These are phyloP conservation scores for Eunapius fragilis DNA, from an alignment of 37 sponge, comb jelly and placozoan genomes.

Conservation along the genomic window DNA sequence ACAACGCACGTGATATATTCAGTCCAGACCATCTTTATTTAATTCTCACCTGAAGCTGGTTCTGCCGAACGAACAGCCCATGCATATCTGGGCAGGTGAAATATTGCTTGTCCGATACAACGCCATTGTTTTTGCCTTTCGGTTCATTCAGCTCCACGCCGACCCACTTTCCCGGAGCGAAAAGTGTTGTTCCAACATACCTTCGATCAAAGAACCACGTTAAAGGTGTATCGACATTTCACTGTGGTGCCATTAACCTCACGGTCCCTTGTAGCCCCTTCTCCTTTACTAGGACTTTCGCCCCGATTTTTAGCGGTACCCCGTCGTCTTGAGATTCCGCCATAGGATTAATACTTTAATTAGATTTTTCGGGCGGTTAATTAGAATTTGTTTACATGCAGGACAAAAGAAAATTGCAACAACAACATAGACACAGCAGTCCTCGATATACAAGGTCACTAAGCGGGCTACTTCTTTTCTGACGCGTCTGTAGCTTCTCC, in stretches of 20 bases:
- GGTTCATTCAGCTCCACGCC: constrained; percentile 90
- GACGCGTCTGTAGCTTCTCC: constrained; percentile 80
- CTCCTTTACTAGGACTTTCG: constrained; percentile 63
- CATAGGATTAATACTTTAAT: too few relatives aligned
- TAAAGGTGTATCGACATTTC: constrained; percentile 70
- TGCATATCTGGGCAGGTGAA: constrained; percentile 83
- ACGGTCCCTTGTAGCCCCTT: constrained; percentile 72
- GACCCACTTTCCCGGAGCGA: constrained; percentile 97
- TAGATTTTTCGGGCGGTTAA: too few relatives aligned
- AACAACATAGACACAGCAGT: too few relatives aligned
- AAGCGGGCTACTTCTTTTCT: constrained; percentile 42
- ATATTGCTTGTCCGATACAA: constrained; percentile 82
- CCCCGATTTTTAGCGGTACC: constrained; percentile 39
- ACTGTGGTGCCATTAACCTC: constrained; percentile 63
- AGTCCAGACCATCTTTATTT: background rate
- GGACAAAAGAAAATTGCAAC: too few relatives aligned
- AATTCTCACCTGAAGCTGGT: constrained; percentile 52
- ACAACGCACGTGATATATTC: background rate
- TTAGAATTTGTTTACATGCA: too few relatives aligned
- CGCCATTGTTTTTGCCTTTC: constrained; percentile 94
- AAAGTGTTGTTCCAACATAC: constrained; percentile 84
- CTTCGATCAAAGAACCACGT: background rate
- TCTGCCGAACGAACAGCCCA: constrained; percentile 87
- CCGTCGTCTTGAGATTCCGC: too few relatives aligned
- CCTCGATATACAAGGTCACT: too few relatives aligned